Conservation (phyloP, 2,888 invertebrate species). For the Diarsia brunnea region DNA sequence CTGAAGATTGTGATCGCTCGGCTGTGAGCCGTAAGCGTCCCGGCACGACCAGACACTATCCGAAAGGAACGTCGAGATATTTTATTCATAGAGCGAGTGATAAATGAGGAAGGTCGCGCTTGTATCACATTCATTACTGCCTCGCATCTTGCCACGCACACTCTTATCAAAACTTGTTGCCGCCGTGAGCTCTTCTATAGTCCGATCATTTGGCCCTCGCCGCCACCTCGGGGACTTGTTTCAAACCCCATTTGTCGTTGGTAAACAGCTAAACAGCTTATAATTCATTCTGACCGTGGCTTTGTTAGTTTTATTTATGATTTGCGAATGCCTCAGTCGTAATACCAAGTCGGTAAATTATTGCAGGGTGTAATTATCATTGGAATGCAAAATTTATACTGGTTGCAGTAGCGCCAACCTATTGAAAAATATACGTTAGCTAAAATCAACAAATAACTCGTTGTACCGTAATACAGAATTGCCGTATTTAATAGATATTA, state of each 20-base stretch:
- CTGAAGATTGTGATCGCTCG: constrained; percentile 82
- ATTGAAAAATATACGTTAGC: constrained; percentile 44
- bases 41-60: constrained; percentile 85
- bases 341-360: constrained; percentile 74
- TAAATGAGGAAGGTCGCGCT: constrained; percentile 86
- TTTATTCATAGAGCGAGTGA: constrained; percentile 89
- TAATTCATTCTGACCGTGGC: constrained; percentile 80
- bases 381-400: constrained; percentile 57
- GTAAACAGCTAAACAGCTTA: constrained; percentile 83
- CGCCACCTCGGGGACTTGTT: constrained; percentile 83
- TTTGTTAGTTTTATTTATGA: constrained; percentile 82
- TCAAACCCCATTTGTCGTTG: constrained; percentile 83
- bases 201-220: constrained; percentile 78
- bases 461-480: constrained; percentile 2
- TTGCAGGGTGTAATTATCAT: constrained; percentile 73
- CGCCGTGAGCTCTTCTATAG: constrained; percentile 79
- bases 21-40: constrained; percentile 82
- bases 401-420: constrained; percentile 30
- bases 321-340: constrained; percentile 71
- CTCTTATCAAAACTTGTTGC: constrained; percentile 89
- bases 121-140: constrained; percentile 89
- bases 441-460: constrained; percentile 48
- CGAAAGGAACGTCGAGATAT: constrained; percentile 86
- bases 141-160: constrained; percentile 84
- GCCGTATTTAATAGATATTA: constrained; percentile 4